Evolutionary conservation across 1,140 invertebrate genomes (phyloP).

Genomic region (Dreissena polymorpha): DNA sequence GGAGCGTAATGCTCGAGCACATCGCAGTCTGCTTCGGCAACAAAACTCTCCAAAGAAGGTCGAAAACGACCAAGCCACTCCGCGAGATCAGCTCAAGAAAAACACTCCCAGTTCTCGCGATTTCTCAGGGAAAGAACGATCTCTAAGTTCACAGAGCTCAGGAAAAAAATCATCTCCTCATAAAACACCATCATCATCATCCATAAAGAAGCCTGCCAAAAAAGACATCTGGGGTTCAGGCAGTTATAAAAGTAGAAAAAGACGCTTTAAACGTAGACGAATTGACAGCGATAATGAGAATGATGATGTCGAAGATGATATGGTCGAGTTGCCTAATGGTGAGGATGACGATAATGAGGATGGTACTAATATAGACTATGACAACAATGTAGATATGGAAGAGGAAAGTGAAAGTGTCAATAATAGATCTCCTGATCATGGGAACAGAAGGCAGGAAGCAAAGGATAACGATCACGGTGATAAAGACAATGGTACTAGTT

Average conservation of each 20-base stretch:
- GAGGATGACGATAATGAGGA: constrained; percentile 51
- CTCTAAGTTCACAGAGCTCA: constrained; percentile 14
- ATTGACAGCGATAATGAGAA: constrained; percentile 41
- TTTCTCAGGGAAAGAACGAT: constrained; percentile 12
- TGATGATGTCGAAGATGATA: constrained; percentile 46
- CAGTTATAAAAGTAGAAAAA: constrained; percentile 33
- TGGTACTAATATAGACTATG: constrained; percentile 8
- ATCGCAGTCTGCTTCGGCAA: constrained; percentile 11
- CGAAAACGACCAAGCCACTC: constrained; percentile 45
- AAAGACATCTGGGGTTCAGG: constrained; percentile 58
- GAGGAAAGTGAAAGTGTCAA: constrained; percentile 5
- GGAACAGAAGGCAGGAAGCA: not conserved
- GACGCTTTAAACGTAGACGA: constrained; percentile 24
- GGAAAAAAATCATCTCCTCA: constrained; percentile 22
- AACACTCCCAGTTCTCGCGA: constrained; percentile 18
- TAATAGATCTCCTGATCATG: constrained; percentile 15
- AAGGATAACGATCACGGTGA: constrained; percentile 9
- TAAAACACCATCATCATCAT: constrained; percentile 22
- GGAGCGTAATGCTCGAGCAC: constrained; percentile 44
- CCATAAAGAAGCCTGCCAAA: constrained; percentile 41
- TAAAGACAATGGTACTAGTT: not conserved
- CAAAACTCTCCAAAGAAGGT: constrained; percentile 35
- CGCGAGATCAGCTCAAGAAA: constrained; percentile 40
- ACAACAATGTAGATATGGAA: constrained; percentile 28
- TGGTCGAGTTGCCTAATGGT: constrained; percentile 51